Base-by-base conservation (phyloP, 2,888 invertebrate genomes). In the Hydrotaea diabolus region DNA sequence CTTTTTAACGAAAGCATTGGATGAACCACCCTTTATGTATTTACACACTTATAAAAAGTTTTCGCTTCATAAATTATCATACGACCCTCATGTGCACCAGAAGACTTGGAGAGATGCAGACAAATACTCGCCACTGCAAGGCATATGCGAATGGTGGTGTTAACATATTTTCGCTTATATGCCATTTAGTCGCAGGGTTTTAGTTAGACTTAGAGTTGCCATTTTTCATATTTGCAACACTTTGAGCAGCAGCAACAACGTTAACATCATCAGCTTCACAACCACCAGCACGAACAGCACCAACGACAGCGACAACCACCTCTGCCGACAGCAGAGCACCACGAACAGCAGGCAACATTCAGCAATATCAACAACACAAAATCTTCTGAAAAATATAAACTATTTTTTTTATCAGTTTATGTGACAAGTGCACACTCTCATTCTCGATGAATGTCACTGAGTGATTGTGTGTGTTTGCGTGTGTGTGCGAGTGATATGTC, bases 321-420 rank as follows among this genome's bases (percentile, higher is more conserved):
- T 21, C n/a, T 21, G 21, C 39, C 43, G n/a, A 43, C 66, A 66
- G 19, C 57, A 57, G 8, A 9, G 39, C 46, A 69, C 66, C 46
- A 43, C 8, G 43, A 46, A 23, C 46, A 69, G 23, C 66, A 43
- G 19, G 8, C 21, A 13, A 31, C 7, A 9, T 17, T 17, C 57
- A 23, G 5, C 66, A 43, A 21, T 43, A 66, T 43, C 69, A 69
- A 7, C 69, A 23, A n/a, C 21, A 23, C 23, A 23, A 69, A 69
- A 69, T 69, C 69, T 69, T 69, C 46, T 69, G 69, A 69, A 69
- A 62, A 69, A 46, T 69, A 69, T 69, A 76, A 64, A 76, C 64
- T 76, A 73, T 69, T 55, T 78, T n/a, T n/a, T 83, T 80, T 83
- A 86, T 83, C 83, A 82, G 83, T 77, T 86, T 55, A 75, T 82